Evolutionary conservation across 2,797 vertebrate genomes (phyloP), one percentile per base, ranked within the genome.

Genomic region (Hippopotamyrus pictus): DNA sequence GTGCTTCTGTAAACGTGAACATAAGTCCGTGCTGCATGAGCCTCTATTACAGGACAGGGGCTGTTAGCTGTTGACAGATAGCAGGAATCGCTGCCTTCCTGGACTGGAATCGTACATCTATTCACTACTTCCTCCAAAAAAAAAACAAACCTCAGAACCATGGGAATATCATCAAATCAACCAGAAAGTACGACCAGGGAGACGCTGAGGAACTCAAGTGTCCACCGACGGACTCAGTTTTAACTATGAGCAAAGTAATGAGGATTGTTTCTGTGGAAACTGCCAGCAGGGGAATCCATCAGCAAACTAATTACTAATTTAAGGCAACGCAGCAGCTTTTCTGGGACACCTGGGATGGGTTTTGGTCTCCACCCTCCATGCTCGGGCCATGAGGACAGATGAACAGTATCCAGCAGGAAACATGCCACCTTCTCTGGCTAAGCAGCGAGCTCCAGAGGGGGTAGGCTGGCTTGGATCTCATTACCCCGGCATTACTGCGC

Each of bases 281-380:
- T 14, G 62, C 62, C 62, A 69, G 62, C 29, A 5, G 62, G 29
- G 62, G 25, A 69, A 69, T 69, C 62, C 62, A 69, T 69, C 62
- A 69, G 62, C 25, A 69, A 69, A 69, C 62, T 69, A 69, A 69
- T 69, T 69, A 69, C 62, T 69, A 69, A 69, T 69, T 69, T 69
- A 69, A 69, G 25, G 62, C 62, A 69, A 69, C 1, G 11, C 3
- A 33, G 62, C 62, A 69, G 62, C 25, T 69, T 69, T 69, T 69
- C 25, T 14, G 62, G 25, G 25, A 69, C 25, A 33, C 25, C 25
- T 12, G 62, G 62, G 62, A 69, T 4, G 25, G 5, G 62, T 69
- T 69, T 69, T 69, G 62, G 62, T 69, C 25, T 69, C 62, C 12
- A 5, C 62, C 29, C 54, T 57, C 19, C 25, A 69, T 0, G 1